Base-by-base conservation (phyloP, 2,113 vertebrate species). In the Dromiciops gliroides region DNA sequence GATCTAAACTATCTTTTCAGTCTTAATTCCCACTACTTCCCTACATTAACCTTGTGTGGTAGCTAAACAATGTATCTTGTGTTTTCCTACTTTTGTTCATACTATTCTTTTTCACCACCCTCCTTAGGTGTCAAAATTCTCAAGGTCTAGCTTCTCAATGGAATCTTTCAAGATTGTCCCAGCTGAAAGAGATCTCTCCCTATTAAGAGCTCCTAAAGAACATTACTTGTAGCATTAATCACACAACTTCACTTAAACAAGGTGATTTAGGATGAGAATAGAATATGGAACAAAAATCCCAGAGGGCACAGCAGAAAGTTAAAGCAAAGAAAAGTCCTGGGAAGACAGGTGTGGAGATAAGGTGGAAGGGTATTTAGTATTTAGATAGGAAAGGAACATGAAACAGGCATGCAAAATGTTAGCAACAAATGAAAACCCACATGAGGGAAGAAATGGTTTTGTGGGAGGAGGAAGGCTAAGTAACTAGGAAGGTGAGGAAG, bases 401-500 rank as follows among this genome's bases (percentile, higher is more conserved):
- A 60, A 28, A 60, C 9, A 60, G 56, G 28, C 31, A 60, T 60
- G 56, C 9, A 11, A 75, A 92, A 90, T 31, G 47, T 88, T 51
- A 51, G 26, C 75, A 94, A 9, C 24, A 93, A 90, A 67, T 37
- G 28, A 24, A 92, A 95, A 88, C 1, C 93, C 50, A 95, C 50
- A 24, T 51, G 6, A n/a, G 51, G 89, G 28, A 90, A 48, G 92
- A 90, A 95, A 88, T 51, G 19, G 25, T 49, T 60, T 1, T 60
- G 6, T 89, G 93, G 89, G 48, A 94, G 47, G 60, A n/a, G 37
- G 37, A 0, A n/a, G 60, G 88, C 49, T 94, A 95, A 91, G 53
- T 56, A 51, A 89, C 93, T 52, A 93, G 11, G 95, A 89, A 51
- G 24, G 90, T 48, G 93, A 94, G 44, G 25, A 94, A n/a, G 37